Evolutionary conservation across 2,888 invertebrate genomes (phyloP).

Genomic region (Cryptocheilus praepositus): DNA sequence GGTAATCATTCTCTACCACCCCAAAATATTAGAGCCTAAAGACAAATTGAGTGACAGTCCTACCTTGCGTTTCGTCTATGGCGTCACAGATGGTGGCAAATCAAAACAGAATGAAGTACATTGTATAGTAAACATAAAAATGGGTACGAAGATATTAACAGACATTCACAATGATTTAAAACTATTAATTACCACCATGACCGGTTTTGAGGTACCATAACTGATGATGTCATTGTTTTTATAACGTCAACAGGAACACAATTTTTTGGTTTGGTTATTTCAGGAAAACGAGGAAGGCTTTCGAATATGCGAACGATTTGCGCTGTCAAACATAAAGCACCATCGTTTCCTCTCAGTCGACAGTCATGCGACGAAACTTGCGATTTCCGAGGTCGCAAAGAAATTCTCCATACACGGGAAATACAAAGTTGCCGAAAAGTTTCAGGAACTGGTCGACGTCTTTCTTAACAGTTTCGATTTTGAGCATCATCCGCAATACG

Average conservation of each 20-base stretch:
- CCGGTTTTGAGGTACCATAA: slow-evolving; percentile 64
- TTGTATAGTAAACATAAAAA: slow-evolving; percentile 71
- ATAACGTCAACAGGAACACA: not conserved
- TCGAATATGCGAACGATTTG: slow-evolving; percentile 71
- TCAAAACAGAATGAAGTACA: not conserved
- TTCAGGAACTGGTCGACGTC: slow-evolving; percentile 69
- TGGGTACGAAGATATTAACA: slow-evolving; percentile 64
- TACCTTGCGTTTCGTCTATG: too few relatives aligned
- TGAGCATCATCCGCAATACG: slow-evolving; percentile 71
- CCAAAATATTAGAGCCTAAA: too few relatives aligned
- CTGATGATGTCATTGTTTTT: not conserved
- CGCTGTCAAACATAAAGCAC: slow-evolving; percentile 74
- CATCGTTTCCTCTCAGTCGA: slow-evolving; percentile 75
- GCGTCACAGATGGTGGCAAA: too few relatives aligned
- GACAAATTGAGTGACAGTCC: too few relatives aligned
- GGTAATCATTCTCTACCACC: too few relatives aligned
- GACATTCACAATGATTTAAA: slow-evolving; percentile 70
- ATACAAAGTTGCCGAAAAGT: slow-evolving; percentile 73
- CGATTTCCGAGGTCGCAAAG: slow-evolving; percentile 73
- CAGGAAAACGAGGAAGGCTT: slow-evolving; percentile 73
- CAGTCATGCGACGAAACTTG: slow-evolving; percentile 74
- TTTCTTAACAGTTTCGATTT: slow-evolving; percentile 69
- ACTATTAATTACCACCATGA: slow-evolving; percentile 65
- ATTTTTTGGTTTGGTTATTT: slow-evolving; percentile 29
- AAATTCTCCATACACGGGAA: slow-evolving; percentile 76